These are phyloP conservation scores for Benthochromis sp. DNA, from an alignment of 2,113 vertebrate species.

Conservation along the genomic window DNA sequence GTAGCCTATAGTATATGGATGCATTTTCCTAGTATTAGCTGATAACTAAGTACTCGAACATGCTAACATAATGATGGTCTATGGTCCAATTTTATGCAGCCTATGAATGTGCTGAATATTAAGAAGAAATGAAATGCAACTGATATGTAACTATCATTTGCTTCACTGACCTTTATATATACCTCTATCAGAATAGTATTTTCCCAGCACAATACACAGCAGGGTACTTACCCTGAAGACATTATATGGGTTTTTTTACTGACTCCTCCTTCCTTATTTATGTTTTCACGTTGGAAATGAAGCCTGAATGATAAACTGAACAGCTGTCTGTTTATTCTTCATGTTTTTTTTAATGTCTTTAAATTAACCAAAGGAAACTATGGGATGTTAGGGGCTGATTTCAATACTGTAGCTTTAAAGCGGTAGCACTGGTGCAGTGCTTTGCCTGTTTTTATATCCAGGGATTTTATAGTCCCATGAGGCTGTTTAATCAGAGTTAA, in stretches of 20 bases:
- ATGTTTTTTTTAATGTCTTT: not conserved
- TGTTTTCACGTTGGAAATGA: not conserved
- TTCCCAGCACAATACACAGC: not conserved
- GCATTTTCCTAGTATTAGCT: not conserved
- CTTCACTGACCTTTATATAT: not conserved
- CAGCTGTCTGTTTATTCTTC: not conserved
- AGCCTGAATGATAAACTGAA: conserved; percentile 6
- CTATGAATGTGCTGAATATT: not conserved
- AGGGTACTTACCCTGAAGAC: not conserved
- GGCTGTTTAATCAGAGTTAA: conserved; percentile 61
- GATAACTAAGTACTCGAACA: not conserved
- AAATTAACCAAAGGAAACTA: not conserved
- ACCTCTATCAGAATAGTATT: not conserved
- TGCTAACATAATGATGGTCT: not conserved
- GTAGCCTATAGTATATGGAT: not conserved
- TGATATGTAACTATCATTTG: not conserved
- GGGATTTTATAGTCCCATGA: conserved; percentile 44
- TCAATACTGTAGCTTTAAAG: conserved; percentile 4
- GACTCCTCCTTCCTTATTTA: not conserved
- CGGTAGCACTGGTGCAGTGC: not conserved
- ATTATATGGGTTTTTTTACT: conserved; percentile 1
- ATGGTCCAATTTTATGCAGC: not conserved
- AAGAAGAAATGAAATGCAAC: not conserved
- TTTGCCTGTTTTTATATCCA: conserved; percentile 42
- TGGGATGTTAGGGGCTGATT: not conserved